A percentile compares a stretch with the other conserved stretches of the same genome.
Conservation (phyloP, 1,140 invertebrate genomes). For the Piezodorus guildinii region DNA sequence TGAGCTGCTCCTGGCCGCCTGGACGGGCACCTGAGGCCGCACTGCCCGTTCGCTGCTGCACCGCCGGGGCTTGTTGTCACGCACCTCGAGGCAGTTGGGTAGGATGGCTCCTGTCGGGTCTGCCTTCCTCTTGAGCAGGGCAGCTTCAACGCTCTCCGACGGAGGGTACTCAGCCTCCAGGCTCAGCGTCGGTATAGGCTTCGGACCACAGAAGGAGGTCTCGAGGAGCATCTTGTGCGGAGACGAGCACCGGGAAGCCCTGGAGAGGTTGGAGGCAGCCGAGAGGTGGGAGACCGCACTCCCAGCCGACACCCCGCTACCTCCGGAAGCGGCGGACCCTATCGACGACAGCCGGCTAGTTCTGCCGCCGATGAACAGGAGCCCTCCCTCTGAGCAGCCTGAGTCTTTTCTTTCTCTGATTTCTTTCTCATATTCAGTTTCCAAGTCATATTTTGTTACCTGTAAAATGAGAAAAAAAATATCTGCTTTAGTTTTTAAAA, state of each 20-base stretch:
- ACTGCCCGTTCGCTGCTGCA: not conserved
- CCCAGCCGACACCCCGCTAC: constrained; percentile 28
- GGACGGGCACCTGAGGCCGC: not conserved
- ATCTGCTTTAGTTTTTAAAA: not conserved
- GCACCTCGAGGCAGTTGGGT: constrained; percentile 20
- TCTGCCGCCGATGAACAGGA: constrained; percentile 68
- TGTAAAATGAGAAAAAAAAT: constrained; percentile 5
- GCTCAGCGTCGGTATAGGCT: constrained; percentile 41
- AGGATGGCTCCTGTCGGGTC: constrained; percentile 44
- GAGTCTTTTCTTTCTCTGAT: constrained; percentile 52
- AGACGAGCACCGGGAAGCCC: constrained; percentile 51
- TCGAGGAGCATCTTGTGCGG: constrained; percentile 78
- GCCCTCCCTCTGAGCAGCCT: constrained; percentile 54
- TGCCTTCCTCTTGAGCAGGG: constrained; percentile 44
- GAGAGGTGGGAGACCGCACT: constrained; percentile 35
- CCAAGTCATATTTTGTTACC: constrained; percentile 29
- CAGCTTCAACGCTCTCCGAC: constrained; percentile 48
- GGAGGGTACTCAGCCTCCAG: constrained; percentile 39
- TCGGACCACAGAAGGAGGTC: constrained; percentile 77
- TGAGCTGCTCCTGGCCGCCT: not conserved
- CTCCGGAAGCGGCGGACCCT: constrained; percentile 41
- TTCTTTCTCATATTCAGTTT: constrained; percentile 30
- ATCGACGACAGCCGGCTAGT: constrained; percentile 68
- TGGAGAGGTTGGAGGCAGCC: constrained; percentile 24
- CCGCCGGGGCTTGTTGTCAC: not conserved